Conservation (phyloP, 2,888 invertebrate genomes). For the Melitaea athalia region DNA sequence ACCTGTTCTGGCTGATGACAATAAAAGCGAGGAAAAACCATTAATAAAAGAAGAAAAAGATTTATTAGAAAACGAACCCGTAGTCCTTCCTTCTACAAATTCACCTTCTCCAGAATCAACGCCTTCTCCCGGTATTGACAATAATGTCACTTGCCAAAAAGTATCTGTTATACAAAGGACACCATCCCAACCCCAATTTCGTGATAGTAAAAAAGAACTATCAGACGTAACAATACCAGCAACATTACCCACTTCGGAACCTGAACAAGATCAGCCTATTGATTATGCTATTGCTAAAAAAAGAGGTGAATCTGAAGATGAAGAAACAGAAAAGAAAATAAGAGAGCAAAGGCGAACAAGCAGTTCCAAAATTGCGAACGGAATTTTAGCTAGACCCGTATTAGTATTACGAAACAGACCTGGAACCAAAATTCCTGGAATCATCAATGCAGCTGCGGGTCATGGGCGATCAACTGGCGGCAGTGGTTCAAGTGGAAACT, state of each 20-base stretch:
- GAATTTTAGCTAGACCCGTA: constrained; percentile 77
- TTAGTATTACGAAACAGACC: constrained; percentile 81
- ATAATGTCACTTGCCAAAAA: constrained; percentile 85
- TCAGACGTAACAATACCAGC: constrained; percentile 78
- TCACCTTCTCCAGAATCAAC: constrained; percentile 78
- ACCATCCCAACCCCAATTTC: constrained; percentile 81
- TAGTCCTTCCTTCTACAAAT: constrained; percentile 80
- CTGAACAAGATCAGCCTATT: constrained; percentile 93
- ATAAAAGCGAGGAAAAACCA: constrained; percentile 78
- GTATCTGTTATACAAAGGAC: constrained; percentile 93
- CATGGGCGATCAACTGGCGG: constrained; percentile 88
- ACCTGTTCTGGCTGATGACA: constrained; percentile 81
- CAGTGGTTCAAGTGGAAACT: constrained; percentile 76
- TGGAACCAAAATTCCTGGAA: constrained; percentile 84
- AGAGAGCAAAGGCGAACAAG: constrained; percentile 87
- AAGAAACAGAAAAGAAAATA: constrained; percentile 86
- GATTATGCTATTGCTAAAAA: constrained; percentile 94
- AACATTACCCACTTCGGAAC: constrained; percentile 79
- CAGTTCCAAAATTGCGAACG: constrained; percentile 85
- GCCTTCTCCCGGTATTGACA: constrained; percentile 85
- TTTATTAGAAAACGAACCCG: constrained; percentile 83
- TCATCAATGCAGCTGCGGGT: constrained; percentile 89
- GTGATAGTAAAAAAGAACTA: constrained; percentile 74
- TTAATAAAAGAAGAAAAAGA: constrained; percentile 85
- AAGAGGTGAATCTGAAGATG: constrained; percentile 85